Evolutionary conservation across 2,113 vertebrate species (phyloP).

Genomic region (Oxyruncus cristatus): DNA sequence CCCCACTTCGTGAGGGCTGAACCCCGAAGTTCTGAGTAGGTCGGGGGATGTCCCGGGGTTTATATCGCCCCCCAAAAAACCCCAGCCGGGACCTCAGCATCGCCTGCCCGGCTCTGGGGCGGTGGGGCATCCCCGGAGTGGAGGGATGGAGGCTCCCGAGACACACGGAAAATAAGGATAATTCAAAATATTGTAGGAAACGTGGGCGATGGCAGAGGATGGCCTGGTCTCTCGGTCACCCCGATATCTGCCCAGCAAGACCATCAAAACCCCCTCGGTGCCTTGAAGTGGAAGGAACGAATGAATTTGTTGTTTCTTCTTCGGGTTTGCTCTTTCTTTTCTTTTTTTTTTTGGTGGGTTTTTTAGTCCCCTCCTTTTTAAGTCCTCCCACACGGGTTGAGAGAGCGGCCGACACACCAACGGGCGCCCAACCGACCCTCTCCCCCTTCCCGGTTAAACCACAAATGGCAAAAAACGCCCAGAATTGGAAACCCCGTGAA

Average conservation of each 20-base stretch:
- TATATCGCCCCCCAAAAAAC: not conserved
- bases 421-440: not conserved
- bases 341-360: not conserved
- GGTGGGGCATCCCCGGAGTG: not conserved
- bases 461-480: not conserved
- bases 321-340: not conserved
- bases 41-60: not conserved
- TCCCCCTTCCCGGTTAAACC: not conserved
- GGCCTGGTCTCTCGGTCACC: rapidly evolving
- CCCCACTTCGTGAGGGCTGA: not conserved
- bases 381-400: not conserved
- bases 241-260: not conserved
- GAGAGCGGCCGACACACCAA: not conserved
- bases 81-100: not conserved
- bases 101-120: not conserved
- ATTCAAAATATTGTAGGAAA: not conserved
- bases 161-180: not conserved
- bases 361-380: rapidly evolving
- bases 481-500: not conserved
- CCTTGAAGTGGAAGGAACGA: not conserved
- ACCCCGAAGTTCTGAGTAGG: not conserved
- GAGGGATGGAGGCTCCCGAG: not conserved
- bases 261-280: not conserved
- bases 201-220: not conserved
- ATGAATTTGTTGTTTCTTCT: not conserved